Conservation (phyloP, 2,888 invertebrate species). For the Perdita meconis region DNA sequence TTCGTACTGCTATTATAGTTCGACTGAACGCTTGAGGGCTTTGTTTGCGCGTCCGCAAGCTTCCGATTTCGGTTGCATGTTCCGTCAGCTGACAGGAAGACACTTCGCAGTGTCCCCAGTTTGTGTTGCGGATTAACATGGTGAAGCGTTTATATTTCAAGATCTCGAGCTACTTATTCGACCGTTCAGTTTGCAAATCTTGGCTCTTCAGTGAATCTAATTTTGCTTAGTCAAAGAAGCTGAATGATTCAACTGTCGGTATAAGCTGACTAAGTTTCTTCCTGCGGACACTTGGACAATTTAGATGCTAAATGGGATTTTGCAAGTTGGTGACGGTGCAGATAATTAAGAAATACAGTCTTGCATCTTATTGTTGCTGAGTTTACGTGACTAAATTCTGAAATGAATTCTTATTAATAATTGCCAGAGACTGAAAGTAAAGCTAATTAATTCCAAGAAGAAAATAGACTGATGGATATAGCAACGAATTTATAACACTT, state of each 20-base stretch:
- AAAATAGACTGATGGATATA: too few species aligned
- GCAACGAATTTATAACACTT: too few species aligned
- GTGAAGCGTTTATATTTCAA: background rate
- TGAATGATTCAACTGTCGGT: slow-evolving; percentile 23
- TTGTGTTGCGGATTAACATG: background rate
- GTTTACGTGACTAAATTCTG: too few species aligned
- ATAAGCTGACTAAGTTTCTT: slow-evolving; percentile 9
- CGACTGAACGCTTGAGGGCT: too few species aligned
- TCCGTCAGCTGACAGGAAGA: background rate
- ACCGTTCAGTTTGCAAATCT: slow-evolving; percentile 17
- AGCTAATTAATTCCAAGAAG: too few species aligned
- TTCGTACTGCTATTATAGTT: background rate
- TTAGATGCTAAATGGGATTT: background rate
- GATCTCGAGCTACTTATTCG: slow-evolving; percentile 23
- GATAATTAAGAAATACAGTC: background rate
- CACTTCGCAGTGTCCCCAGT: too few species aligned
- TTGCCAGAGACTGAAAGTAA: too few species aligned
- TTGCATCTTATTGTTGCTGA: too few species aligned
- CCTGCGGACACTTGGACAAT: slow-evolving; percentile 2
- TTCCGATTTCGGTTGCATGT: background rate
- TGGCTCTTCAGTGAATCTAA: slow-evolving; percentile 3
- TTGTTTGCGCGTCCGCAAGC: background rate
- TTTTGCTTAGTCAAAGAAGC: slow-evolving; percentile 2
- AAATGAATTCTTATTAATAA: too few species aligned
- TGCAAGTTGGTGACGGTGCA: too few species aligned